phyloP scores from a whole-genome alignment of 23 tunicate species.

The Halocynthia roretzi region DNA sequence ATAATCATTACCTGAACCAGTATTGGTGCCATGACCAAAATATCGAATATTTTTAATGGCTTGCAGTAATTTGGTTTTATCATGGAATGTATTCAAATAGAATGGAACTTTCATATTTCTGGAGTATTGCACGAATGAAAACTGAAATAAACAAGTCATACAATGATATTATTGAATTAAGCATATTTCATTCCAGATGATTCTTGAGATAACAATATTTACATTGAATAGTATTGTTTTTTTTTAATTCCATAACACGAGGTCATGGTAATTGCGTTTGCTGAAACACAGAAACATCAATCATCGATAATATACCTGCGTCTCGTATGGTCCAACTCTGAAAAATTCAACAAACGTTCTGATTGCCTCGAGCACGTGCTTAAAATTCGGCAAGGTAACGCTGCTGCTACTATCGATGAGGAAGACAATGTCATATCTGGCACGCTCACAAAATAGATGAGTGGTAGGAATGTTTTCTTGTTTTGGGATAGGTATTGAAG shows the following conservation, averaged over 20 bases:
- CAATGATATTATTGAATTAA: no score
- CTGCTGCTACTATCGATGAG: conserved; percentile 50
- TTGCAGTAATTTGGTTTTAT: conserved; percentile 20
- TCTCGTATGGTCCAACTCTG: conserved; percentile 53
- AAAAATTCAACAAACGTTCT: conserved; percentile 21
- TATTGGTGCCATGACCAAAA: conserved; percentile 31
- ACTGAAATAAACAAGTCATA: conserved; percentile 1
- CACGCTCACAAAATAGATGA: neutral
- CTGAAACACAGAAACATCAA: no score
- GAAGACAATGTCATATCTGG: conserved; percentile 26
- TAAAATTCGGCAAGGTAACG: conserved; percentile 34
- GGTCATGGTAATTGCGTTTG: no score
- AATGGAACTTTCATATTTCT: conserved; percentile 37
- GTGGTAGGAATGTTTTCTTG: neutral
- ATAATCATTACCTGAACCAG: conserved; percentile 40
- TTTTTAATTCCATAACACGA: no score
- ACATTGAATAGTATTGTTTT: no score
- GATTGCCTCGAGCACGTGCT: conserved; percentile 23
- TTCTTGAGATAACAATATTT: no score
- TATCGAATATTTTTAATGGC: conserved; percentile 30
- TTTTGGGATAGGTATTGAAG: neutral
- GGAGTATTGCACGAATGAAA: conserved; percentile 51
- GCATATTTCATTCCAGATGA: no score
- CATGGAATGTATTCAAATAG: conserved; percentile 32
- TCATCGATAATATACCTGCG: conserved; percentile 35